These are phyloP conservation scores for Noctua comes DNA, from an alignment of 2,888 invertebrate species.

Conservation along the genomic window DNA sequence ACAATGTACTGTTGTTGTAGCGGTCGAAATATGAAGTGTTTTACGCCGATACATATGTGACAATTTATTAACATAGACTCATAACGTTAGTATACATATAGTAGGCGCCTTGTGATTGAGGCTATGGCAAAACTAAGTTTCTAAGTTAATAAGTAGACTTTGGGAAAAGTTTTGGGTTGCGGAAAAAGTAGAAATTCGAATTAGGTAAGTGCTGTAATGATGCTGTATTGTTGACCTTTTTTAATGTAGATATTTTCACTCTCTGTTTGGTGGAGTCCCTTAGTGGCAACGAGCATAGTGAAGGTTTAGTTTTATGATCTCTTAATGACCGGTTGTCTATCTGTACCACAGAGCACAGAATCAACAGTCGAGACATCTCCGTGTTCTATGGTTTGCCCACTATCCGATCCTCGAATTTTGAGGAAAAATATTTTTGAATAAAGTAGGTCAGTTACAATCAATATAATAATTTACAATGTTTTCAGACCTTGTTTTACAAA, in stretches of 20 bases:
- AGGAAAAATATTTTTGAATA: constrained; percentile 1
- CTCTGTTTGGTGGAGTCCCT: not conserved
- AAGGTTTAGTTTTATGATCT: not conserved
- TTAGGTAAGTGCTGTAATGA: not conserved
- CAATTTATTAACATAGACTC: not conserved
- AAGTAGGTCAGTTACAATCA: constrained; percentile 35
- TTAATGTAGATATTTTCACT: not conserved
- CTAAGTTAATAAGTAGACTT: not conserved
- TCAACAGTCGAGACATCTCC: not conserved
- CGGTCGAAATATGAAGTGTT: not conserved
- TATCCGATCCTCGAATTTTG: not conserved
- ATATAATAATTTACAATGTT: too few species aligned
- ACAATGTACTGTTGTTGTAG: not conserved
- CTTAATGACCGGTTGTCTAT: not conserved
- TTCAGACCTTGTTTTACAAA: constrained; percentile 28
- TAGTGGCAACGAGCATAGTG: not conserved
- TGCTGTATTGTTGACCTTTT: not conserved
- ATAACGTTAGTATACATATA: not conserved
- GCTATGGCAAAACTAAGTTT: not conserved
- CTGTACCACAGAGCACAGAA: not conserved
- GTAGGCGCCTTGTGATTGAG: not conserved
- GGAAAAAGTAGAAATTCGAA: not conserved
- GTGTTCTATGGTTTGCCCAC: not conserved
- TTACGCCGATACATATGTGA: not conserved
- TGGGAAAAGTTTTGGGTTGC: not conserved